Percentiles rank a stretch among this genome's conserved stretches.
phyloP scores from a whole-genome alignment of 2,113 vertebrate species.

The Neogale vison region DNA sequence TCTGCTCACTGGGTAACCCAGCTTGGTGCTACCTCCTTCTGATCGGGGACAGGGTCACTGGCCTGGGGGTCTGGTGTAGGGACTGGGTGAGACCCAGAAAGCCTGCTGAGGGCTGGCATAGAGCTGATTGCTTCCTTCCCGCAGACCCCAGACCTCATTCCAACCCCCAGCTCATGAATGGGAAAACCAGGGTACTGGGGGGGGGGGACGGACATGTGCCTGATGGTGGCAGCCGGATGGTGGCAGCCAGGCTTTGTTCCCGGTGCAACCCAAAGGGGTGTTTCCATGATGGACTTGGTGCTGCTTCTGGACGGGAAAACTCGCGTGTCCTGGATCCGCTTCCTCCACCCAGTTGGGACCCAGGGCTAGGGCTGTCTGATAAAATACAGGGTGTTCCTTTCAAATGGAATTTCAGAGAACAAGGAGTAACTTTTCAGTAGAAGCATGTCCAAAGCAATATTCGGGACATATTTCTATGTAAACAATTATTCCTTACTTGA shows the following conservation, averaged over 20 bases:
- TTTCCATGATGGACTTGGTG: background rate
- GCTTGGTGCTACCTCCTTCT: background rate
- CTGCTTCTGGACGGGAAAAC: background rate
- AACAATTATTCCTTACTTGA: background rate
- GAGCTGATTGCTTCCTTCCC: background rate
- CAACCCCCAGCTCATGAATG: background rate
- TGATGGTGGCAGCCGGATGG: rapidly evolving
- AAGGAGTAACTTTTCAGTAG: background rate
- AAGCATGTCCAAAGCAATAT: background rate
- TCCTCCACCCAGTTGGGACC: background rate
- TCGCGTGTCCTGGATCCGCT: rapidly evolving
- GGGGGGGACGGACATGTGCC: too few species aligned
- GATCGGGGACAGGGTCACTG: background rate
- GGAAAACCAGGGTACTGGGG: background rate
- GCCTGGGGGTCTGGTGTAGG: background rate
- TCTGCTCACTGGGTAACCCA: background rate
- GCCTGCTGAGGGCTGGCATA: rapidly evolving
- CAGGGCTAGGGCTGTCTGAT: background rate
- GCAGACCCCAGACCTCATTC: background rate
- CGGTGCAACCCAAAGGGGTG: rapidly evolving
- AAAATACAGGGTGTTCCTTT: background rate
- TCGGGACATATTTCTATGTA: background rate
- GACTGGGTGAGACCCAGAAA: background rate
- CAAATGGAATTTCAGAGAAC: background rate
- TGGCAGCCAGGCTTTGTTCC: rapidly evolving